phyloP scores from a whole-genome alignment of 37 sponge, comb jelly and placozoan genomes.

The Eunapius fragilis region DNA sequence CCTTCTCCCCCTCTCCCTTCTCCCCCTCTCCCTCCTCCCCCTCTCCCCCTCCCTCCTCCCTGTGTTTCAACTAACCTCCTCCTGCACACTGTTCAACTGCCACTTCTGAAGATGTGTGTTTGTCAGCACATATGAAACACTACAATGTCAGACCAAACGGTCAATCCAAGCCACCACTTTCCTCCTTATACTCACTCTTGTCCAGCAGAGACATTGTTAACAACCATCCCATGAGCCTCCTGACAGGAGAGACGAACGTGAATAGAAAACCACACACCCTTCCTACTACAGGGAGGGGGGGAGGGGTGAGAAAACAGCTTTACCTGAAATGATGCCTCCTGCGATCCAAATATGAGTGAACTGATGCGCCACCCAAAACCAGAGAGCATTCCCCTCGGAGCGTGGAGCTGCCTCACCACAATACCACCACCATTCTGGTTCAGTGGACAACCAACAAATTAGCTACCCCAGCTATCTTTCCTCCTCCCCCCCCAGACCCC shows the following conservation, averaged over 20 bases:
- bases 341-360: constrained; percentile 71
- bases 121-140: constrained; percentile 28
- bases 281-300: background rate
- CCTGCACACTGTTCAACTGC: background rate
- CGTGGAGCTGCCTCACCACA: constrained; percentile 6
- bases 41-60: background rate
- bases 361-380: constrained; percentile 67
- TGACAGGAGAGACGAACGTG: background rate
- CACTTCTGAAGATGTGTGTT: constrained; percentile 53
- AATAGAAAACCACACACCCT: no score
- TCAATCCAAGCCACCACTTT: background rate
- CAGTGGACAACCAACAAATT: background rate
- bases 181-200: background rate
- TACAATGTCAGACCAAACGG: background rate
- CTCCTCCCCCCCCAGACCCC: background rate
- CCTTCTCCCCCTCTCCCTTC: background rate
- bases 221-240: background rate
- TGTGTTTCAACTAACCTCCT: constrained; percentile 13
- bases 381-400: constrained; percentile 58
- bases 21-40: background rate
- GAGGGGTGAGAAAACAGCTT: background rate
- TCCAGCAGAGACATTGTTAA: background rate
- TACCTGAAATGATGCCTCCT: background rate
- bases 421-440: background rate
- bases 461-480: background rate